phyloP scores from a whole-genome alignment of 2,797 vertebrate genomes.

The Tarsius wallacei region DNA sequence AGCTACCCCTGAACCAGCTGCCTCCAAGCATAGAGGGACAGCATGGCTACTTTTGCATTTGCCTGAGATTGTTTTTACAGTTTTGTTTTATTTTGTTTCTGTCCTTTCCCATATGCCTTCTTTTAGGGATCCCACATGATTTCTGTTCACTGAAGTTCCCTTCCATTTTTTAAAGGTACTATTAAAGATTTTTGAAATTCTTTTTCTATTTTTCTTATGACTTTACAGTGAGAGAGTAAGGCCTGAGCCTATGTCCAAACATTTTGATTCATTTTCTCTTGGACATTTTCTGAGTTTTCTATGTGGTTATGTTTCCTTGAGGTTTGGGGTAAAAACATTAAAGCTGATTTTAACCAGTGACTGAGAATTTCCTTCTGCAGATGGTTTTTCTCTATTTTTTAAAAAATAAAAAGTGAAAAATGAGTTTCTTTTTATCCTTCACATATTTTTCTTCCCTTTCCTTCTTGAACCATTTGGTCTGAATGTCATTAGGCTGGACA shows the following conservation, averaged over 20 bases:
- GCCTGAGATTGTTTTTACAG: not conserved
- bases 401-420: not conserved
- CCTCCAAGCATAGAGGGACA: not conserved
- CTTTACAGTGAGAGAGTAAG: not conserved
- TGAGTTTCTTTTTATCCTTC: not conserved
- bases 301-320: not conserved
- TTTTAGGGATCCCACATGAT: not conserved
- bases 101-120: not conserved
- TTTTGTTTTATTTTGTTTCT: not conserved
- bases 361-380: not conserved
- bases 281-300: not conserved
- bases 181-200: not conserved
- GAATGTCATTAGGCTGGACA: not conserved
- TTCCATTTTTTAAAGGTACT: not conserved
- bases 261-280: not conserved
- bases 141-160: not conserved
- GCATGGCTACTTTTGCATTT: not conserved
- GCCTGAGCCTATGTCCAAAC: not conserved
- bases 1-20: not conserved
- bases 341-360: not conserved
- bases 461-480: not conserved
- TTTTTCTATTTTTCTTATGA: not conserved
- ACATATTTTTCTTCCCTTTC: not conserved
- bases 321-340: not conserved
- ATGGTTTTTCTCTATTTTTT: not conserved